A percentile compares a stretch with the other conserved stretches of the same genome.
phyloP scores from a whole-genome alignment of 2,113 vertebrate genomes.

The Mesoclemmys tuberculata region DNA sequence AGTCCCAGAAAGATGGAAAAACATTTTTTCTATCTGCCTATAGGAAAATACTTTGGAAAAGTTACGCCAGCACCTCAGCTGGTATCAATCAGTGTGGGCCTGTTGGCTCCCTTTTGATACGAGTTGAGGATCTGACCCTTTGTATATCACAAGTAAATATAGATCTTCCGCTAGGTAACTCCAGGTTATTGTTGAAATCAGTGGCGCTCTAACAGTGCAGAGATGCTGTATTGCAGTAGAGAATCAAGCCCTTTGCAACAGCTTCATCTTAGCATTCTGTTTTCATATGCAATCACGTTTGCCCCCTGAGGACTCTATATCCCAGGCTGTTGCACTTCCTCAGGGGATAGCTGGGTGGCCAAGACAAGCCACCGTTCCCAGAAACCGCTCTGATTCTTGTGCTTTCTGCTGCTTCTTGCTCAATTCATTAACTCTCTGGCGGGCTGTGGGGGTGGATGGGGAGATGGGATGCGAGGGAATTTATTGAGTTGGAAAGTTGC shows the following conservation, averaged over 20 bases:
- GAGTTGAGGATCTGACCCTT: neutral
- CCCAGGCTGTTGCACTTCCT: neutral
- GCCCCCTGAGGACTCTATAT: neutral
- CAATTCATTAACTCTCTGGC: neutral
- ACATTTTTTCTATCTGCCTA: fast-evolving
- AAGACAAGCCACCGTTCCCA: neutral
- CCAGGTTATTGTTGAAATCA: neutral
- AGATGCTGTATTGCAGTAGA: neutral
- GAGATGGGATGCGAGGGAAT: neutral
- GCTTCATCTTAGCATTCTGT: neutral
- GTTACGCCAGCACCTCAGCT: neutral
- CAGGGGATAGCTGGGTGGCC: fast-evolving
- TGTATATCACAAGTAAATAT: neutral
- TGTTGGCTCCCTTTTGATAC: neutral
- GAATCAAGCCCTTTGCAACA: neutral
- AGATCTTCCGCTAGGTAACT: neutral
- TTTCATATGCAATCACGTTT: fast-evolving
- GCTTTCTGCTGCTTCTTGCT: neutral
- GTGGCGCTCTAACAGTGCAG: neutral
- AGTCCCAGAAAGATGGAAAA: neutral
- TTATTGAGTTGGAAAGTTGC: neutral
- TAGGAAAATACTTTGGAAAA: neutral
- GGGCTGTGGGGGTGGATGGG: neutral
- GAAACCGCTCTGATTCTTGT: neutral
- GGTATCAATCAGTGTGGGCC: neutral